Evolutionary conservation across 2,113 vertebrate genomes (phyloP).

Genomic region (Tupaia tana): DNA sequence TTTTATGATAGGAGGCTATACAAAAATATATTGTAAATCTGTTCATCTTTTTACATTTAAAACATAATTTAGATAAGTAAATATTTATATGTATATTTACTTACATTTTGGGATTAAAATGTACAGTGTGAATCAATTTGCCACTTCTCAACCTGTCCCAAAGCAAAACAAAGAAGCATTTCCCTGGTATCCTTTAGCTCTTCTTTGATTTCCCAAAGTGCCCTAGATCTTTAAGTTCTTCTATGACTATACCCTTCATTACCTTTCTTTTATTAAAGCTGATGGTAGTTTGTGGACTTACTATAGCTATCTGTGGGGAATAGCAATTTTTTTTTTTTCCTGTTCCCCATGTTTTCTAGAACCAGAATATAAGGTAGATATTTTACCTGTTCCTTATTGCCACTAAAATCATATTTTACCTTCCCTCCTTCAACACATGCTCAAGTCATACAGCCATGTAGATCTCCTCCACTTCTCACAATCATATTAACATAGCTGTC

Average conservation of each 20-base stretch:
- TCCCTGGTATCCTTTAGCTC: not conserved
- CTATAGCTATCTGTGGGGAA: not conserved
- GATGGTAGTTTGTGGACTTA: not conserved
- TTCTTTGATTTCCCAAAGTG: not conserved
- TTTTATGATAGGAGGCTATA: not conserved
- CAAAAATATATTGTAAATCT: not conserved
- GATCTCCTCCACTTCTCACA: not conserved
- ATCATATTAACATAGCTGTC: not conserved
- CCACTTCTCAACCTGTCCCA: not conserved
- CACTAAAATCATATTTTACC: not conserved
- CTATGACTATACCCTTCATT: not conserved
- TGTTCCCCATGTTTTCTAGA: not conserved
- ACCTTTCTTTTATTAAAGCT: not conserved
- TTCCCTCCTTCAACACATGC: not conserved
- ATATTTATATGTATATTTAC: not conserved
- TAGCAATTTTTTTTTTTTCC: not conserved
- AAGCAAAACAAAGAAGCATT: not conserved
- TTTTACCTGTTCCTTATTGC: not conserved
- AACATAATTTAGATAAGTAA: not conserved
- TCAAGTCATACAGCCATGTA: not conserved
- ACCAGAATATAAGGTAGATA: not conserved
- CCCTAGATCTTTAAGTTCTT: not conserved
- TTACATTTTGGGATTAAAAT: not conserved
- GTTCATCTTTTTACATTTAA: not conserved
- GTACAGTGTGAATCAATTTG: not conserved